Base-by-base conservation (phyloP, 2,888 invertebrate species). In the Xanthostigma xanthostigma region DNA sequence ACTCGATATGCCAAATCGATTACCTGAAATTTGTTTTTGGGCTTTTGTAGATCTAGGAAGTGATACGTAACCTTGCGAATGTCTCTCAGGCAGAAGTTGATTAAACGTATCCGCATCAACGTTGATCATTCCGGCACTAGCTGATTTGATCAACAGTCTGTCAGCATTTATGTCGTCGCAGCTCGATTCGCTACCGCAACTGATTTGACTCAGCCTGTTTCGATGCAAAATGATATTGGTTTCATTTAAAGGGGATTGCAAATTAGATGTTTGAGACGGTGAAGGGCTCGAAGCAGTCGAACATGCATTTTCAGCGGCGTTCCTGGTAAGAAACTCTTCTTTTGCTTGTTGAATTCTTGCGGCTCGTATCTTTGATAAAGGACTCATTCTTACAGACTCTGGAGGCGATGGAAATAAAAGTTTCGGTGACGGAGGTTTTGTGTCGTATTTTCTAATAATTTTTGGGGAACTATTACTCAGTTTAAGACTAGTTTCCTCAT, bases 101-200 rank as follows among this genome's bases (percentile, higher is more conserved):
- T 72, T 73, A 66, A 76, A 80, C 0, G 76, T 69, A 27, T 75
- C 73, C 6, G 73, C 67, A 52, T 81, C 80, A 1, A 81, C 71
- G 56, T 81, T 79, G 49, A 85, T 82, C 77, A 85, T 83, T n/a
- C 84, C 84, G 0, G 79, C 84, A 53, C 85, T 85, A 1, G 81
- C 78, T 35, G 84, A 84, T 57, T 86, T 81, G 0, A 78, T 74
- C n/a, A 83, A 63, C 9, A 70, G 55, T 5, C 70, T 64, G 46
- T 73, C 72, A 62, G 55, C 55, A 39, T 58, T 52, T 2, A 59
- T 57, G 36, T 73, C 46, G 62, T 68, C 64, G 50, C 55, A 62
- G 53, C 72, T 71, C 1, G 72, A 71, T 51, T 79, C 79, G 56
- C 79, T 80, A 47, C 74, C 78, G 44, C 75, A 73, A 59, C 81